Base-by-base conservation (phyloP, 1,140 invertebrate genomes). In the Trigoniulus corallinus region DNA sequence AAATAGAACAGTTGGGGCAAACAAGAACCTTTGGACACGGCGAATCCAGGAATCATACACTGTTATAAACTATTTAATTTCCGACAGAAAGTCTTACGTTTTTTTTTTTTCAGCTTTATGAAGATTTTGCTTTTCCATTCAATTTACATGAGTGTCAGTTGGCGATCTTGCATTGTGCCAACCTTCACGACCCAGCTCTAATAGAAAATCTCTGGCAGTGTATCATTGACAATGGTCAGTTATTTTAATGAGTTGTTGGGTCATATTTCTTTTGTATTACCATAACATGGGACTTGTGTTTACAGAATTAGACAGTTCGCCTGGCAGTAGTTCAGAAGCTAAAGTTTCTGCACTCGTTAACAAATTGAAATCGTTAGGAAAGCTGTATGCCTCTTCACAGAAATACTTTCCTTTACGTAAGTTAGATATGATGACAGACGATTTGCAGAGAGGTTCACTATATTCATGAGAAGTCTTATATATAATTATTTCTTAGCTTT, bases 61-160 rank as follows among this genome's bases (percentile, higher is more conserved):
- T n/a, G 23, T 52, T 29, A 46, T 1, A 39, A 27, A 27, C 45
- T 80, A n/a, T 75, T 34, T 34, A 34, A 15, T 7, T 15, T 7
- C 15, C 29, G 79, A 62, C 74, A 72, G 27, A 71, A 74, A 51
- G 63, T 80, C 34, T 71, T 78, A 27, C 75, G 79, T 57, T 76
- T 80, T 51, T 50, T 53, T 27, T 59, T 54, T 48, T 62, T 20
- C 63, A 88, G 78, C 64, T 96, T 2, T 94, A 72, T 59, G 62
- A 66, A 52, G 65, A 72, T 2, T 73, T 65, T 65, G 74, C 73
- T 27, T 66, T 71, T 49, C 61, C 59, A 40, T 75, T 71, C 62
- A 64, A 69, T 48, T 58, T 76, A 22, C 62, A 65, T 54, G 71
- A 74, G 54, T 65, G 69, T 53, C 69, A 75, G 54, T 59, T 77